Conservation (phyloP, 2,888 invertebrate species). For the Blastobasis lacticolella region DNA sequence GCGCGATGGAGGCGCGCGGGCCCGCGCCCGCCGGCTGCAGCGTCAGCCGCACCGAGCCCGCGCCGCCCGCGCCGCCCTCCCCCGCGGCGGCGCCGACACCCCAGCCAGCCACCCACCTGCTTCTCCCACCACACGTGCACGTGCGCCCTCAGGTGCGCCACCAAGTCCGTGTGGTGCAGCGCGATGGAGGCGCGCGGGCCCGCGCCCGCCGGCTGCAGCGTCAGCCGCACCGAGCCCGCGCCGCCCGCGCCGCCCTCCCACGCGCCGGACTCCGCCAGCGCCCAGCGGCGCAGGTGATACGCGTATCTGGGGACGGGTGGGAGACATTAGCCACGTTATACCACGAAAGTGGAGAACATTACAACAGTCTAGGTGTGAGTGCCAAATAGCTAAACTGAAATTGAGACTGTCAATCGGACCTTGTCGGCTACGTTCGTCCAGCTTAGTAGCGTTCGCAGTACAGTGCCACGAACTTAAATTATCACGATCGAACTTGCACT, state of each 20-base stretch:
- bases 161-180: constrained; percentile 88
- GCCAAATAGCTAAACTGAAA: no score
- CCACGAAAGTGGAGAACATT: no score
- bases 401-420: no score
- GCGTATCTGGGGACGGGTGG: constrained; percentile 76
- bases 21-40: constrained; percentile 92
- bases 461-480: no score
- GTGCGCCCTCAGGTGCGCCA: constrained; percentile 94
- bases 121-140: constrained; percentile 97
- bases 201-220: constrained; percentile 91
- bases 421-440: no score
- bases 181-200: constrained; percentile 88
- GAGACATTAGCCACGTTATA: no score
- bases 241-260: constrained; percentile 79
- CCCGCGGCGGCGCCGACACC: constrained; percentile 88
- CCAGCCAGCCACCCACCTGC: constrained; percentile 33
- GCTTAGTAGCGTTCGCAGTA: no score
- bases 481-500: no score
- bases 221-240: constrained; percentile 76
- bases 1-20: constrained; percentile 86
- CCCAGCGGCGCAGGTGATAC: constrained; percentile 92
- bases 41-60: constrained; percentile 78
- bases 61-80: constrained; percentile 80
- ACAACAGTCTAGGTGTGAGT: no score
- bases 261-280: constrained; percentile 87